A percentile compares a stretch with the other conserved stretches of the same genome.
Conservation (phyloP, 2,888 invertebrate species). For the Cryptosula pallasiana region DNA sequence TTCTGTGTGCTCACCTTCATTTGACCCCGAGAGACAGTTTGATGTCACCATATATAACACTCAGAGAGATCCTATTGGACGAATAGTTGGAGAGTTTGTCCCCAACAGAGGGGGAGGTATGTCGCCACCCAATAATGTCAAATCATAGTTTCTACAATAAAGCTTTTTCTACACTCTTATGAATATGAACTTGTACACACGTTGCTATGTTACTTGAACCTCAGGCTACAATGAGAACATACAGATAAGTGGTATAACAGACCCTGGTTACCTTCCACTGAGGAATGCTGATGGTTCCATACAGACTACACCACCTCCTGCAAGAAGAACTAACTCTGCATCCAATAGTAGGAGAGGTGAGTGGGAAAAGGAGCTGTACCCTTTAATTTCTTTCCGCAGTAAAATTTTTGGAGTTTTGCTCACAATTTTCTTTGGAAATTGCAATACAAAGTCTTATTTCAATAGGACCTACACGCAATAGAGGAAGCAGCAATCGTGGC, state of each 20-base stretch:
- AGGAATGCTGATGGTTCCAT: background rate
- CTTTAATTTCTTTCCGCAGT: too few relatives aligned
- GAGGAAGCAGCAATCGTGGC: background rate
- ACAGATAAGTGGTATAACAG: background rate
- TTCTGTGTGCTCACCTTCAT: background rate
- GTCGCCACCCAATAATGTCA: too few relatives aligned
- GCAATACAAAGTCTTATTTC: too few relatives aligned
- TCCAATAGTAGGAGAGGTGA: background rate
- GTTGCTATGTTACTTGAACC: too few relatives aligned
- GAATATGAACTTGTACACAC: too few relatives aligned
- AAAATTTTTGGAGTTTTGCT: too few relatives aligned
- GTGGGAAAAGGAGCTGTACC: too few relatives aligned
- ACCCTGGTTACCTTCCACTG: slow-evolving; percentile 5
- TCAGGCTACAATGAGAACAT: slow-evolving; percentile 19
- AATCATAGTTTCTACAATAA: too few relatives aligned
- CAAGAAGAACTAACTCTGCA: background rate
- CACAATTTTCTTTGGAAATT: too few relatives aligned
- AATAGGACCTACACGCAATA: background rate
- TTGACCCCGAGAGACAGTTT: background rate
- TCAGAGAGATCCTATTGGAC: background rate
- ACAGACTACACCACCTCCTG: background rate
- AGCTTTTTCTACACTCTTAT: too few relatives aligned
- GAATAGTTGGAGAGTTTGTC: background rate
- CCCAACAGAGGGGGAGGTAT: background rate
- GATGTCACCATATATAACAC: background rate